Conservation (phyloP, 2,113 vertebrate genomes). For the Austrofundulus limnaeus region DNA sequence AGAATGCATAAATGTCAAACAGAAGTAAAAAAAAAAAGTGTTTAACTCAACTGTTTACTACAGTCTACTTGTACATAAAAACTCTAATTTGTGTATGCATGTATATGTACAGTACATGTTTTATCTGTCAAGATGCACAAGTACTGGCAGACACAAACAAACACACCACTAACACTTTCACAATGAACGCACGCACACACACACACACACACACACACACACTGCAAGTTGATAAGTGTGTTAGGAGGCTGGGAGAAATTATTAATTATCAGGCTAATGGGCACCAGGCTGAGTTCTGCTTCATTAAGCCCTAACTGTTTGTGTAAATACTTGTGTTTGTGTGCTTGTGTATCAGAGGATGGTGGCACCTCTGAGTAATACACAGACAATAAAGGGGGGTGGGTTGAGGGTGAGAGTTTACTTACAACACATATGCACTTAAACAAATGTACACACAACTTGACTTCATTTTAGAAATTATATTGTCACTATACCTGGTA, state of each 20-base stretch:
- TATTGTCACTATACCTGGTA: background rate
- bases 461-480: conserved; percentile 2
- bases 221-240: conserved; percentile 90
- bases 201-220: conserved; percentile 26
- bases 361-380: conserved; percentile 38
- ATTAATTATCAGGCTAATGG: conserved; percentile 99
- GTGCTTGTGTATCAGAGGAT: conserved; percentile 57
- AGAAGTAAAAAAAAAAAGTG: no score
- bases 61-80: no score
- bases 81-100: background rate
- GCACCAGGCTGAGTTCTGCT: conserved; percentile 90
- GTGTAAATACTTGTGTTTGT: conserved; percentile 56
- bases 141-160: conserved; percentile 44
- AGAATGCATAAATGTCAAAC: no score
- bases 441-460: conserved; percentile 4
- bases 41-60: no score
- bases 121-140: conserved; percentile 49
- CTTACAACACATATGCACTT: conserved; percentile 11
- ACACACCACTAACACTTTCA: conserved; percentile 16
- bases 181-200: conserved; percentile 12
- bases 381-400: conserved; percentile 32
- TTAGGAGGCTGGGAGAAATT: conserved; percentile 94
- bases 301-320: conserved; percentile 90
- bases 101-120: conserved; percentile 23
- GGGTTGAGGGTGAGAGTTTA: conserved; percentile 4